phyloP scores from a whole-genome alignment of 2,113 vertebrate genomes.

The Bos javanicus region DNA sequence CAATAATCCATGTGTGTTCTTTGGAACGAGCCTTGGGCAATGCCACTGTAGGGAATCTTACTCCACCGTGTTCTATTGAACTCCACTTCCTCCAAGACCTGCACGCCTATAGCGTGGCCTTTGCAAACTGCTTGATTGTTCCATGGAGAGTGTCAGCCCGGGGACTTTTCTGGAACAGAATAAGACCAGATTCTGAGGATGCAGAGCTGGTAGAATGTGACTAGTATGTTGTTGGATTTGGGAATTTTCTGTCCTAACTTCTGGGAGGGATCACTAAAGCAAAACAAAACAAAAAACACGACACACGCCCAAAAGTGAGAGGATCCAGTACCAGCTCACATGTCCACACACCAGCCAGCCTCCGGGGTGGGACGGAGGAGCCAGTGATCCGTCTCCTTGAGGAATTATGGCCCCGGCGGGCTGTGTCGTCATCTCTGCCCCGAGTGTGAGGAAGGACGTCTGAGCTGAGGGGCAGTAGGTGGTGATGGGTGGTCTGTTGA shows the following conservation, averaged over 20 bases:
- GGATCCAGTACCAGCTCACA: not conserved
- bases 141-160: not conserved
- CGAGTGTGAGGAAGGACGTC: not conserved
- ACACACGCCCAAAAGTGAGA: not conserved
- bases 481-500: not conserved
- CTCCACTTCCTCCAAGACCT: not conserved
- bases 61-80: rapidly evolving
- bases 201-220: not conserved
- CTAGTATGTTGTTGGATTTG: not conserved
- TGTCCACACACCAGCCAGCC: not conserved
- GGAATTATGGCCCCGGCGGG: not conserved
- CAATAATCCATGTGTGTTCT: not conserved
- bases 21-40: not conserved
- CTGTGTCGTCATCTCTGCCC: rapidly evolving
- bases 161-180: not conserved
- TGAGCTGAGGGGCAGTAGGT: not conserved
- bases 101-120: not conserved
- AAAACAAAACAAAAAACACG: conserved; percentile 39
- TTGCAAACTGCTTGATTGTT: not conserved
- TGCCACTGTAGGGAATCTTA: not conserved
- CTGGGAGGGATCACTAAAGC: not conserved
- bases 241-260: conserved; percentile 17
- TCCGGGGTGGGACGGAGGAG: not conserved
- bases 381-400: rapidly evolving
- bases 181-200: not conserved